Percentiles rank a stretch among this genome's conserved stretches.
Evolutionary conservation across 30 jellyfish, hydroid and myxozoan genomes (phyloP).

Genomic region (Catostylus mosaicus): DNA sequence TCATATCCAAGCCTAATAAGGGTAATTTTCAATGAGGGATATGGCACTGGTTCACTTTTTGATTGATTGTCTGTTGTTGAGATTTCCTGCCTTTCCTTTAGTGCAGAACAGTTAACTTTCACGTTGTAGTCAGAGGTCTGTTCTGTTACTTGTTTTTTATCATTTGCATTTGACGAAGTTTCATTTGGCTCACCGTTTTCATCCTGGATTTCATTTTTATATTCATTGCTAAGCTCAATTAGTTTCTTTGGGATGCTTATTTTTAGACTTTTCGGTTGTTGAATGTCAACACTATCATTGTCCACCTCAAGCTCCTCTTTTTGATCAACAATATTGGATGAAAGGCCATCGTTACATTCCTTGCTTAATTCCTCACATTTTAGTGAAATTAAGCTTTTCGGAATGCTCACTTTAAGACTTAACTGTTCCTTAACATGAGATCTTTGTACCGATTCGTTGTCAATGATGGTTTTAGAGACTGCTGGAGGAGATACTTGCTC

Average conservation of each 20-base stretch:
- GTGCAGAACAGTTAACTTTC: too few relatives aligned
- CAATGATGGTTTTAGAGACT: too few relatives aligned
- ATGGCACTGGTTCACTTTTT: background rate
- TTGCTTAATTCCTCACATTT: too few relatives aligned
- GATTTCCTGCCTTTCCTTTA: background rate
- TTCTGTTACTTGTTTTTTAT: background rate
- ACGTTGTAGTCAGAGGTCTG: background rate
- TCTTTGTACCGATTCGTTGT: too few relatives aligned
- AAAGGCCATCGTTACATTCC: too few relatives aligned
- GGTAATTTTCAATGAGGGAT: constrained; percentile 6
- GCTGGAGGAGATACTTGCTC: too few relatives aligned
- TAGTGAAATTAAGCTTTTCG: too few relatives aligned
- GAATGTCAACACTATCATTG: background rate
- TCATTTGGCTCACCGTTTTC: background rate
- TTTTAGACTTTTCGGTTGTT: background rate
- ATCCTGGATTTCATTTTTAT: background rate
- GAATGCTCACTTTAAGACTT: too few relatives aligned
- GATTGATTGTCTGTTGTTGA: background rate
- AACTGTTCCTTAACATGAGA: too few relatives aligned
- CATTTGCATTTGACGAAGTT: background rate
- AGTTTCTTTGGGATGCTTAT: background rate
- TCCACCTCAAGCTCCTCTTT: too few relatives aligned
- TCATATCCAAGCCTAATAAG: constrained; percentile 8
- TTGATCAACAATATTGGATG: too few relatives aligned
- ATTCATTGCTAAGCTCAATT: background rate